These are phyloP conservation scores for Drosophila tanythrix DNA, from an alignment of 2,888 invertebrate genomes.

Conservation along the genomic window DNA sequence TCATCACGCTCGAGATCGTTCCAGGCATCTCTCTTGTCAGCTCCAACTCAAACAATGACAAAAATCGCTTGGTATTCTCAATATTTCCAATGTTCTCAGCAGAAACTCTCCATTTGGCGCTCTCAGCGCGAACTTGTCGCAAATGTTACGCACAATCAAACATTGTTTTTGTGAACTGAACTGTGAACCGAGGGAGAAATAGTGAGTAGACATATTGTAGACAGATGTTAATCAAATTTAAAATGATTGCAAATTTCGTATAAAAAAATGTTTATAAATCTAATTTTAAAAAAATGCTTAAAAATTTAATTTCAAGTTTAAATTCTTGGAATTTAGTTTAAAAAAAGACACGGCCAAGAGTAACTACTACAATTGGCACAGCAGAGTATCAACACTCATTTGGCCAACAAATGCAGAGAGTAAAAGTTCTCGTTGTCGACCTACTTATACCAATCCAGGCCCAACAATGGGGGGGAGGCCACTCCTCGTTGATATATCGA, in stretches of 20 bases:
- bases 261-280: not conserved
- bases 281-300: not conserved
- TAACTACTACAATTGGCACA: not conserved
- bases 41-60: not conserved
- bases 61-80: not conserved
- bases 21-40: not conserved
- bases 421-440: conserved; percentile 41
- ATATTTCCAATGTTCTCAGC: not conserved
- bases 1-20: not conserved
- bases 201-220: not conserved
- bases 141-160: too few relatives aligned
- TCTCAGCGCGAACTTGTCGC: not conserved
- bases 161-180: not conserved
- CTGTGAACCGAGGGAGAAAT: not conserved
- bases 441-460: conserved; percentile 44
- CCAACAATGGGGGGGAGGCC: not conserved
- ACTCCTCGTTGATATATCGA: conserved; percentile 52
- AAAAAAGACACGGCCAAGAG: not conserved
- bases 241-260: not conserved
- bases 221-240: not conserved
- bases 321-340: not conserved
- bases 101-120: not conserved
- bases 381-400: conserved; percentile 38
- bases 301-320: not conserved
- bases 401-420: conserved; percentile 42